These are phyloP conservation scores for Monarcha castaneiventris DNA, from an alignment of 2,113 vertebrate genomes.

Conservation along the genomic window DNA sequence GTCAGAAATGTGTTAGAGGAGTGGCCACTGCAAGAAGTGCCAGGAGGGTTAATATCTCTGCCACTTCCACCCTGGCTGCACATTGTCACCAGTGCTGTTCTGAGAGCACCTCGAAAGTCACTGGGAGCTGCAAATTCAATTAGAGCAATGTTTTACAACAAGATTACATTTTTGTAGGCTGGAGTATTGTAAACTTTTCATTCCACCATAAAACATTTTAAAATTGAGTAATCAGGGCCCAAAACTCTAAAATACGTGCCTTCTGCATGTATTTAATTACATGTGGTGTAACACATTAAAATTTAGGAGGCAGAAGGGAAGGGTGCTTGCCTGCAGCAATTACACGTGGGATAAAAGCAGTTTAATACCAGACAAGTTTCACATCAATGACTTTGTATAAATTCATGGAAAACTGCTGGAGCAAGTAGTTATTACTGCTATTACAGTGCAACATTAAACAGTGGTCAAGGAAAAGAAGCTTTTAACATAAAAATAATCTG, in stretches of 20 bases:
- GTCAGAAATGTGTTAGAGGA: neutral
- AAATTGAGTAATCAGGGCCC: conserved; percentile 15
- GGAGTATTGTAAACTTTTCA: conserved; percentile 26
- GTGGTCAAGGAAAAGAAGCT: neutral
- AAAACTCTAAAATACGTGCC: neutral
- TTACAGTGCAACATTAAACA: neutral
- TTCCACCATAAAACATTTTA: conserved; percentile 10
- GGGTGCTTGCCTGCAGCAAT: neutral
- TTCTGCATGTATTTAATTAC: conserved; percentile 14
- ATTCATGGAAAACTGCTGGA: neutral
- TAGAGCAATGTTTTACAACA: neutral
- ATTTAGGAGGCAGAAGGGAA: conserved; percentile 30
- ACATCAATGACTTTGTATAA: neutral
- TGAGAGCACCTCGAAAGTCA: neutral
- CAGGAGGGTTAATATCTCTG: neutral
- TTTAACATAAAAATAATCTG: neutral
- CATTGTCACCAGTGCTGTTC: neutral
- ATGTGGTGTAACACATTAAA: neutral
- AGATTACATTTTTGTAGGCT: neutral
- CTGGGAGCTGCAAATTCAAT: neutral
- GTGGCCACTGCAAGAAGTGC: neutral
- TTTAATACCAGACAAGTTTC: conserved; percentile 34
- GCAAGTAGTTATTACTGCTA: neutral
- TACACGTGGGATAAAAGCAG: neutral
- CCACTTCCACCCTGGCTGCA: neutral